A percentile compares a stretch with the other conserved stretches of the same genome.
These are phyloP conservation scores for Anthopleura sola DNA, from an alignment of 64 coral and sea anemone species.

Conservation along the genomic window DNA sequence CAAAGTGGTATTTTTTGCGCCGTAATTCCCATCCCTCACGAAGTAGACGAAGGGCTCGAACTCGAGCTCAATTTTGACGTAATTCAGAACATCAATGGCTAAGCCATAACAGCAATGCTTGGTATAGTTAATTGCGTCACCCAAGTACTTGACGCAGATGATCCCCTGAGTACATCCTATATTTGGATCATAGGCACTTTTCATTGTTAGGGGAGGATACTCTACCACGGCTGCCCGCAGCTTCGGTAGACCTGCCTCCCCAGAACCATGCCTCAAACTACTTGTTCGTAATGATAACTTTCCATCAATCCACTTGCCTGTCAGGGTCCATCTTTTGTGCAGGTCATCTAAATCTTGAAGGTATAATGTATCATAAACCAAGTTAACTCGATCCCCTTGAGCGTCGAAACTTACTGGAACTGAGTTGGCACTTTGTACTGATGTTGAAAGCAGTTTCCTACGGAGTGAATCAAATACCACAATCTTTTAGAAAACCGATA, in stretches of 20 bases:
- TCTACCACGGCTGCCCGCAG: constrained; percentile 80
- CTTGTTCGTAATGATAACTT: constrained; percentile 39
- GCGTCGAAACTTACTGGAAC: background rate
- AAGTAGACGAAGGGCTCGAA: constrained; percentile 78
- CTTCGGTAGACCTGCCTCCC: constrained; percentile 2
- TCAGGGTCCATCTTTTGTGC: constrained; percentile 42
- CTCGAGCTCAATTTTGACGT: constrained; percentile 67
- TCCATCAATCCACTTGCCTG: constrained; percentile 48
- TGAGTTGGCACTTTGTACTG: background rate
- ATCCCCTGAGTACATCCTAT: constrained; percentile 62
- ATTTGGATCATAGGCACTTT: constrained; percentile 32
- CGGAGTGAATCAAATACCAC: background rate
- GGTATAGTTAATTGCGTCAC: constrained; percentile 12
- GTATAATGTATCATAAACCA: constrained; percentile 63
- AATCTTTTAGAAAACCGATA: too few relatives aligned
- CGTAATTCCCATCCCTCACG: constrained; percentile 87
- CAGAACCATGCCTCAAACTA: background rate
- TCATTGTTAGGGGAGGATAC: constrained; percentile 88
- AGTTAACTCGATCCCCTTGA: background rate
- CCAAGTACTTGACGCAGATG: constrained; percentile 46
- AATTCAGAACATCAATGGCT: constrained; percentile 73
- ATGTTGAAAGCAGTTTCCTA: constrained; percentile 15
- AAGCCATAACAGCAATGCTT: constrained; percentile 81
- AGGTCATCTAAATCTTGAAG: constrained; percentile 39
- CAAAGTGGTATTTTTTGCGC: constrained; percentile 61